Base-by-base conservation (phyloP, 1,140 invertebrate genomes). In the Achatina immaculata region DNA sequence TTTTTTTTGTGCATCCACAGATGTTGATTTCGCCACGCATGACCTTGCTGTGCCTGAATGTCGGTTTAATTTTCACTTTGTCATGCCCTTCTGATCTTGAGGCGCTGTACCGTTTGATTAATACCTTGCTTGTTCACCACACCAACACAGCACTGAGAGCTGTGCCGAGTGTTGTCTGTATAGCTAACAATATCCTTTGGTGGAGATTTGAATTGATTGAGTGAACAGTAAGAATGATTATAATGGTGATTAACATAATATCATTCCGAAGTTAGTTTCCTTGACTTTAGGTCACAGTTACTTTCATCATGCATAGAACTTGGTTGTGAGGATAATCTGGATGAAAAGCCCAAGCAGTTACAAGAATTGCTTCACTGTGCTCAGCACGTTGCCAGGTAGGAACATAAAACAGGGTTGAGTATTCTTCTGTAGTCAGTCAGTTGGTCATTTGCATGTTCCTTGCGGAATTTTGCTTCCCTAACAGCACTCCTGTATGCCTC, bases 101-200 rank as follows among this genome's bases (percentile, higher is more conserved):
- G 21, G 21, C 40, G 2, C 21, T 78, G 55, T 78, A 66, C 62
- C 38, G 62, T 40, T 28, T 78, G 58, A 43, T 28, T 21, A 78
- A 78, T 58, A 66, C 75, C 0, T 24, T 66, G 24, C 58, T 78
- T 36, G 40, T 78, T 40, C 28, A 66, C 19, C 75, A 78, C 38
- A 78, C 75, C 36, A 66, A 66, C 38, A 78, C 55, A 4, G 38
- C 62, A 4, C 58, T 78, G 34, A 65, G 28, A 31, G 34, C 58
- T 7, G 42, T 78, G 31, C 75, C 75, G 7, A 34, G 11, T 16
- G n/a, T 78, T 65, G 21, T 78, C 24, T 7, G 24, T 28, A 21
- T 78, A 4, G 55, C 51, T 1, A 78, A 78, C 55, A 78, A 78
- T 78, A 78, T 78, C 75, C 75, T 78, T 78, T 75, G 16, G 28